phyloP scores from a whole-genome alignment of 2,797 vertebrate species.

The Tenualosa thibaudeaui region DNA sequence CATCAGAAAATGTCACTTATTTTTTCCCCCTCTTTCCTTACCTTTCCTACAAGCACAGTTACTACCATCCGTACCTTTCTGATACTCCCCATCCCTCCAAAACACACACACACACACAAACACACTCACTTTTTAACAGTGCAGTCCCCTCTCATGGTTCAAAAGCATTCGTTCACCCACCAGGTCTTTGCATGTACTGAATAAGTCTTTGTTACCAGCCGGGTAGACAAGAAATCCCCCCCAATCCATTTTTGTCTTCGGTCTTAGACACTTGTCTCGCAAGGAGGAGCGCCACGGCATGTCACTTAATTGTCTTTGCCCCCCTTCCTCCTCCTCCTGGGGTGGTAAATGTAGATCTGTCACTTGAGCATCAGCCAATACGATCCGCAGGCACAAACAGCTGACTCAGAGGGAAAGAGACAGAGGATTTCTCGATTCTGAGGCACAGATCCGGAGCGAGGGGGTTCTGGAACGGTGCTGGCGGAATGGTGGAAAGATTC shows the following conservation, averaged over 20 bases:
- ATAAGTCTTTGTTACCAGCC: slow-evolving; percentile 1
- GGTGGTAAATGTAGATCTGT: slow-evolving; percentile 39
- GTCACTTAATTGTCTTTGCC: background rate
- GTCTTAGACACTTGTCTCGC: slow-evolving; percentile 19
- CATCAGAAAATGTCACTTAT: slow-evolving; percentile 14
- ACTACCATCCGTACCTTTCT: background rate
- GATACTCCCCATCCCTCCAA: background rate
- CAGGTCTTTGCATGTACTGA: slow-evolving; percentile 17
- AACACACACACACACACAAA: no score
- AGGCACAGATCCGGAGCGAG: slow-evolving; percentile 61
- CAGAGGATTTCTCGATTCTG: slow-evolving; percentile 29
- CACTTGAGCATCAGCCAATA: slow-evolving; percentile 41
- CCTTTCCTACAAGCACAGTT: background rate
- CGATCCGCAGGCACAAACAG: slow-evolving; percentile 42
- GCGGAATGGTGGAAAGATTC: slow-evolving; percentile 80
- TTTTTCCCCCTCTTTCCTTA: background rate
- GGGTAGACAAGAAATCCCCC: background rate
- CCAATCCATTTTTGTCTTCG: background rate
- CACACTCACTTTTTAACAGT: no score
- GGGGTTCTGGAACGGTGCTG: slow-evolving; percentile 70
- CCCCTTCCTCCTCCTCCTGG: background rate
- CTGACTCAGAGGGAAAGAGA: slow-evolving; percentile 73
- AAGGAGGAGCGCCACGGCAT: background rate
- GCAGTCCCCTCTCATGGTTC: background rate
- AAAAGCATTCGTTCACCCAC: background rate